A percentile compares a stretch with the other conserved stretches of the same genome.
phyloP scores from a whole-genome alignment of 2,113 vertebrate species.

The Pteruthius melanotis region DNA sequence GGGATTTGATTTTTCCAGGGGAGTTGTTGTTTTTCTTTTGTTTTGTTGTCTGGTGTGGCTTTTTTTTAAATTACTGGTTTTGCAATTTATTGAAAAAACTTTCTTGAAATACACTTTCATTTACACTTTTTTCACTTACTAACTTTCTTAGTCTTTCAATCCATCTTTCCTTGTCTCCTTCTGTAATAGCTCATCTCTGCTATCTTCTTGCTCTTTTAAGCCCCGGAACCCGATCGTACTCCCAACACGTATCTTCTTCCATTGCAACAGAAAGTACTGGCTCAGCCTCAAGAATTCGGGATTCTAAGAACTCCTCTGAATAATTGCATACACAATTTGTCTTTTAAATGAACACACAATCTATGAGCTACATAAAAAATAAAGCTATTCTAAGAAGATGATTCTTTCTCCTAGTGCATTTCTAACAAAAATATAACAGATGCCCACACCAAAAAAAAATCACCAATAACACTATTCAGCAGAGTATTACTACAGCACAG shows the following conservation, averaged over 20 bases:
- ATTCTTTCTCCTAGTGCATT: not conserved
- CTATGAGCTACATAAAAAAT: not conserved
- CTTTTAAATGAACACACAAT: not conserved
- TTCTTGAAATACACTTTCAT: not conserved
- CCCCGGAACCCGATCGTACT: not conserved
- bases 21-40: fast-evolving
- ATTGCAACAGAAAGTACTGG: constrained; percentile 32
- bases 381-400: not conserved
- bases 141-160: not conserved
- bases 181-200: not conserved
- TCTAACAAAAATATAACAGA: not conserved
- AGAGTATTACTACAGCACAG: not conserved
- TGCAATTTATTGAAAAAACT: not conserved
- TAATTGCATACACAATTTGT: not conserved
- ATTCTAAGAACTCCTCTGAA: constrained; percentile 38
- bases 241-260: not conserved
- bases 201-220: constrained; percentile 16
- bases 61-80: not conserved
- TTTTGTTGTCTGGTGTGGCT: not conserved
- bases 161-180: not conserved
- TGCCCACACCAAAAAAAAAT: not conserved
- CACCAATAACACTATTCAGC: not conserved
- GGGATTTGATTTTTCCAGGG: not conserved
- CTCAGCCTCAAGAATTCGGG: not conserved
- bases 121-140: not conserved